Conservation (phyloP, 2,113 vertebrate species). For the Tragelaphus scriptus region DNA sequence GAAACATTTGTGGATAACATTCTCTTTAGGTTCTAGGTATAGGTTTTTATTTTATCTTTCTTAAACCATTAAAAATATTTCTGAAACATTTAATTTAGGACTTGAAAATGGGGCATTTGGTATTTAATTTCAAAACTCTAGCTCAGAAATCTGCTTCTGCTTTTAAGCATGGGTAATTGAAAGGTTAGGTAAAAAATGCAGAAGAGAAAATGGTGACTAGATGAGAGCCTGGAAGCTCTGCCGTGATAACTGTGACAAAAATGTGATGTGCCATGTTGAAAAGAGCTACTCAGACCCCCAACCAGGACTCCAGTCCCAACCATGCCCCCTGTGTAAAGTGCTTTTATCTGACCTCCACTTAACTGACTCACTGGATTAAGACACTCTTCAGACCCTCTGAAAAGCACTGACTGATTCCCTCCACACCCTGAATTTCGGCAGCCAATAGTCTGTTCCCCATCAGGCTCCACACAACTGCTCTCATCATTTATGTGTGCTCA, state of each 20-base stretch:
- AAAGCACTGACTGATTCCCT: neutral
- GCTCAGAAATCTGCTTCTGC: neutral
- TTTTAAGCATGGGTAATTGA: conserved; percentile 31
- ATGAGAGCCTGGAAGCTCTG: neutral
- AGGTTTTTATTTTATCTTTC: neutral
- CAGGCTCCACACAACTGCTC: neutral
- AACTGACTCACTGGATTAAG: conserved; percentile 17
- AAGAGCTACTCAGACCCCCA: conserved; percentile 36
- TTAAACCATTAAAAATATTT: conserved; percentile 8
- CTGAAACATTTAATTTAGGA: neutral
- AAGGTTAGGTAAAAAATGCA: neutral
- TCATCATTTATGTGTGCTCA: neutral
- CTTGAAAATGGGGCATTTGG: neutral
- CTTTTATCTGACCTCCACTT: neutral
- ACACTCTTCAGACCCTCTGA: neutral
- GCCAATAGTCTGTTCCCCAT: neutral
- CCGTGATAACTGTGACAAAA: conserved; percentile 25
- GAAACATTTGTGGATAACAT: neutral
- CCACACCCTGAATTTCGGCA: neutral
- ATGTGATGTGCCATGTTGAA: conserved; percentile 35
- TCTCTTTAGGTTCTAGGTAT: neutral
- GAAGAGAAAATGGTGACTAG: neutral
- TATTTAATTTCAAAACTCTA: neutral
- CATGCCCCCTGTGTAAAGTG: neutral
- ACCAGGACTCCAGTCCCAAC: neutral